Evolutionary conservation across 2,797 vertebrate genomes (phyloP).

Genomic region (Alectoris magna): DNA sequence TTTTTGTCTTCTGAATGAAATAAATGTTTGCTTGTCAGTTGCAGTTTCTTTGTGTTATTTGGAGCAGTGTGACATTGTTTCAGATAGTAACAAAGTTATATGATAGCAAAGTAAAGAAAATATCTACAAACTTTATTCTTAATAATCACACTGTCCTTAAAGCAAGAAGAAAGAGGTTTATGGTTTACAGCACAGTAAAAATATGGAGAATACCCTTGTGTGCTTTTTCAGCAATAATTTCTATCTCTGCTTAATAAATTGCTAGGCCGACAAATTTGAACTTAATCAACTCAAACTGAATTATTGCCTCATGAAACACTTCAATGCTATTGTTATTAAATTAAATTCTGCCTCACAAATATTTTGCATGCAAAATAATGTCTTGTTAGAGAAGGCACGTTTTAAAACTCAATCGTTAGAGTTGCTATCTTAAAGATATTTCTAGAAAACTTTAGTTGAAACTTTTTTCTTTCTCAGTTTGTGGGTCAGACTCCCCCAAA

Average conservation of each 20-base stretch:
- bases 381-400: not conserved
- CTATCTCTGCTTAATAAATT: not conserved
- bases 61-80: not conserved
- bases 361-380: slow-evolving; percentile 8
- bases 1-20: not conserved
- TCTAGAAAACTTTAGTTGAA: not conserved
- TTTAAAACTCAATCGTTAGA: slow-evolving; percentile 1
- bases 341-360: slow-evolving; percentile 18
- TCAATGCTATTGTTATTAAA: slow-evolving; percentile 5
- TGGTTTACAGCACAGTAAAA: not conserved
- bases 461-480: not conserved
- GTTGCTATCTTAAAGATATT: not conserved
- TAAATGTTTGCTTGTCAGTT: not conserved
- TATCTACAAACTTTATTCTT: not conserved
- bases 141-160: not conserved
- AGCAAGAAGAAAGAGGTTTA: not conserved
- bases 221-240: not conserved
- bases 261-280: not conserved
- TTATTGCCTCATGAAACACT: slow-evolving; percentile 38
- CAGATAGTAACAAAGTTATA: not conserved
- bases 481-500: not conserved
- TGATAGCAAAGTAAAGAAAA: too few relatives aligned
- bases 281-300: slow-evolving; percentile 31
- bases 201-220: not conserved
- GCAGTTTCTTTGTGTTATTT: not conserved